Percentiles rank a stretch among this genome's conserved stretches.
Evolutionary conservation across 2,797 vertebrate genomes (phyloP).

Genomic region (Acomys russatus): DNA sequence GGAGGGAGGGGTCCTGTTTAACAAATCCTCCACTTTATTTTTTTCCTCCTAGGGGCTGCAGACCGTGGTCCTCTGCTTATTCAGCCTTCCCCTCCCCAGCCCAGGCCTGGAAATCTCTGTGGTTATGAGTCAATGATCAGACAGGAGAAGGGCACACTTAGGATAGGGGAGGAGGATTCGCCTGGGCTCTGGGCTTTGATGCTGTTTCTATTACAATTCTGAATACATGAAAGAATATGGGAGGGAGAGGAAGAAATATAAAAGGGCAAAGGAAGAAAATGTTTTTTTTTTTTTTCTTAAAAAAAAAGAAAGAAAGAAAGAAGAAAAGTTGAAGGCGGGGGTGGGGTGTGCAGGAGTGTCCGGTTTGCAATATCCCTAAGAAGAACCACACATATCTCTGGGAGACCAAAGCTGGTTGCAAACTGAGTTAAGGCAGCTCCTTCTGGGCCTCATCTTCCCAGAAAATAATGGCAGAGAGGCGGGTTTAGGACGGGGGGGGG

Average conservation of each 20-base stretch:
- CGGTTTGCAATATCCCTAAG: slow-evolving; percentile 80
- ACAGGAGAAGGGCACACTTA: slow-evolving; percentile 84
- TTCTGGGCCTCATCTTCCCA: slow-evolving; percentile 88
- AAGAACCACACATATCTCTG: slow-evolving; percentile 80
- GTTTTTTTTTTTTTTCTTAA: slow-evolving; percentile 44
- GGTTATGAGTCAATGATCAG: slow-evolving; percentile 91
- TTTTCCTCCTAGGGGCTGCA: slow-evolving; percentile 74
- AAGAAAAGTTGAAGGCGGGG: background rate
- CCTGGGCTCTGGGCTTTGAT: slow-evolving; percentile 76
- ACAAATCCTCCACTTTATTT: slow-evolving; percentile 87
- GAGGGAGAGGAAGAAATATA: slow-evolving; percentile 79
- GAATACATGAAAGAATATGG: slow-evolving; percentile 80
- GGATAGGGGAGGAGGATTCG: slow-evolving; percentile 77
- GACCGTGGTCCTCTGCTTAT: slow-evolving; percentile 81
- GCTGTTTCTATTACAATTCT: slow-evolving; percentile 77
- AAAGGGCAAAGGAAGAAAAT: slow-evolving; percentile 76
- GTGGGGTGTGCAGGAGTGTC: background rate
- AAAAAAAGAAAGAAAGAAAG: background rate
- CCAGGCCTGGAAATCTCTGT: slow-evolving; percentile 80
- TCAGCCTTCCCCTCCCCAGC: slow-evolving; percentile 84
- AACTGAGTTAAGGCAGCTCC: slow-evolving; percentile 88
- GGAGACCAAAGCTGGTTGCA: slow-evolving; percentile 88
- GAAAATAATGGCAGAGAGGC: slow-evolving; percentile 87
- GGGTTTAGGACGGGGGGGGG: slow-evolving; percentile 79
- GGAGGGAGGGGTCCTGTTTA: slow-evolving; percentile 35